Base-by-base conservation (phyloP, 2,113 vertebrate species). In the Hypomesus transpacificus region DNA sequence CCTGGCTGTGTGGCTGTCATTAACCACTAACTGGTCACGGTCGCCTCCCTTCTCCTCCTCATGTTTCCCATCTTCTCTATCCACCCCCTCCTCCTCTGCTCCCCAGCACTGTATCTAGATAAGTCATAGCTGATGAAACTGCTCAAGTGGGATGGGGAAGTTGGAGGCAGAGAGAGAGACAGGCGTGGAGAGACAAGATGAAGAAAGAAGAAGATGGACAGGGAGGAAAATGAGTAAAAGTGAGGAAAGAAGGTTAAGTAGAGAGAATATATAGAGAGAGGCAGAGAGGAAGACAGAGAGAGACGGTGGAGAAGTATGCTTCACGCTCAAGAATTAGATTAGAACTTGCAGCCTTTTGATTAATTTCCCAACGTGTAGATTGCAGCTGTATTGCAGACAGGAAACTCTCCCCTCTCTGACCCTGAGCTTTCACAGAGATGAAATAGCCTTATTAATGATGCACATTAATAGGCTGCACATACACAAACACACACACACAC, bases 41-140 rank as follows among this genome's bases (percentile, higher is more conserved):
- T 78, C 24, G 26, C 50, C 66, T 14, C 46, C 22, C 8, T 54
- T 17, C 28, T 31, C 46, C 1, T 18, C 1, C 31, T 20, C n/a
- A 18, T 3, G 21, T n/a, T 39, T 24, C 26, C 21, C 50, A n/a
- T 22, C n/a, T 50, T 13, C 39, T n/a, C 21, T 20, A 21, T 5
- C n/a, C 16, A 3, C 54, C 6, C 28, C 66, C 75, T 39, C 46
- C 31, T 66, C 57, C 67, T 65, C 39, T 20, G 63, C 67, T 8
- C 14, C 66, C 2, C 39, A 2, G 20, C 3, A 16, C 28, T 21
- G 18, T 21, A 0, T 66, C 13, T 26, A 18, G n/a, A 20, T 13
- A 22, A 62, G 14, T 14, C 60, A 26, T 5, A 66, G 65, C 81
- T 85, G 84, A 85, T 88, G 83, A 89, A 89, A 84, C 74, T 77